phyloP scores from a whole-genome alignment of 2,888 invertebrate species.

The Gandaritis pyraliata region DNA sequence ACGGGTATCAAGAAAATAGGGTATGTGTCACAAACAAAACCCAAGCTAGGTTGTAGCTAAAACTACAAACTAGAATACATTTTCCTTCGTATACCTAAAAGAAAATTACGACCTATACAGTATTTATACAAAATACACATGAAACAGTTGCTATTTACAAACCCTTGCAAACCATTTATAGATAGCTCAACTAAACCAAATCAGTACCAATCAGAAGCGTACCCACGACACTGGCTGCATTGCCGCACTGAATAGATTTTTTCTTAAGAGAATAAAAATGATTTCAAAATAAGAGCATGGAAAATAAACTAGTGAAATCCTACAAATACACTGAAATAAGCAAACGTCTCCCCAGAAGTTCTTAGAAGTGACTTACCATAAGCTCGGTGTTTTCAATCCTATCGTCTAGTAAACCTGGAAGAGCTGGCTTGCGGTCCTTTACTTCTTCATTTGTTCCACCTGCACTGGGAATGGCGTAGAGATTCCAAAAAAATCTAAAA shows the following conservation, averaged over 20 bases:
- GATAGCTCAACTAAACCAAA: too few species aligned
- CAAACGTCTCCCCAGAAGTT: neutral
- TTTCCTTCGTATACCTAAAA: neutral
- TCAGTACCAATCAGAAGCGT: too few species aligned
- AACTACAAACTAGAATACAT: neutral
- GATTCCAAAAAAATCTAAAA: constrained; percentile 22
- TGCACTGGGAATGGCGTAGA: constrained; percentile 48
- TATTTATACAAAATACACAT: too few species aligned
- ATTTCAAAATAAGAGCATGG: neutral
- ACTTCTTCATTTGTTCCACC: constrained; percentile 61
- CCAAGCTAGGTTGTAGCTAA: neutral
- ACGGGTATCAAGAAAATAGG: neutral
- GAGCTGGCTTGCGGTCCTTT: constrained; percentile 49
- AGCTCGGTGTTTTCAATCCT: constrained; percentile 24
- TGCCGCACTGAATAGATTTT: too few species aligned
- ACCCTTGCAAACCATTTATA: too few species aligned
- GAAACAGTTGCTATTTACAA: too few species aligned
- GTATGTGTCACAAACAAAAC: constrained; percentile 1
- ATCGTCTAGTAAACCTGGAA: constrained; percentile 44
- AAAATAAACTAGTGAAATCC: neutral
- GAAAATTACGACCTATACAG: too few species aligned
- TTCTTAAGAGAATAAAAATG: neutral
- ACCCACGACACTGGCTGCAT: too few species aligned
- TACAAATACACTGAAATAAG: neutral
- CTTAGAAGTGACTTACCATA: constrained; percentile 16